phyloP scores from a whole-genome alignment of 2,888 invertebrate genomes.

The Zhuqinia jingwanae region DNA sequence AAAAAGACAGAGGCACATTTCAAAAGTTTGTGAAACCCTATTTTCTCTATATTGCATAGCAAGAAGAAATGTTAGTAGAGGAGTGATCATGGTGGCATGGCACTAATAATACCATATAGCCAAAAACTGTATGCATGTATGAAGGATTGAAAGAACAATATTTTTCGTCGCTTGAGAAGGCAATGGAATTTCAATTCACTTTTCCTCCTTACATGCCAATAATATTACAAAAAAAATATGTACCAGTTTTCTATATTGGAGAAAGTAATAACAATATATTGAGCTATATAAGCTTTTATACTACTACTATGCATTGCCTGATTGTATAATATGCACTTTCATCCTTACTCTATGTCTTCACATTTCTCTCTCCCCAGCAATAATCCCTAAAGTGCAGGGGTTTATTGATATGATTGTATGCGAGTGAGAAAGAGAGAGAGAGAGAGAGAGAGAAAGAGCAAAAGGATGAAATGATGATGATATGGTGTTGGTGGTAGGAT shows the following conservation, averaged over 20 bases:
- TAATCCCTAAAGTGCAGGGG: slow-evolving; percentile 19
- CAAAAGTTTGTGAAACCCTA: neutral
- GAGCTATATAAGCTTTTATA: neutral
- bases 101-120: neutral
- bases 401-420: slow-evolving; percentile 59
- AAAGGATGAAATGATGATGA: slow-evolving; percentile 5
- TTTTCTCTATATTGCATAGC: neutral
- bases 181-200: slow-evolving; percentile 68
- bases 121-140: neutral
- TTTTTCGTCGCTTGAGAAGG: slow-evolving; percentile 21
- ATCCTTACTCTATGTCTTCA: neutral
- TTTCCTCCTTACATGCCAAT: slow-evolving; percentile 26
- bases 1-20: neutral
- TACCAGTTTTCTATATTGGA: neutral
- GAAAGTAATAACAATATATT: too few species aligned
- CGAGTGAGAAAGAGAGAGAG: neutral
- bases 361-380: neutral
- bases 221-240: slow-evolving; percentile 21
- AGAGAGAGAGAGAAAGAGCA: neutral
- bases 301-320: too few species aligned
- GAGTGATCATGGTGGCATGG: slow-evolving; percentile 13
- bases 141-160: slow-evolving; percentile 38
- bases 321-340: slow-evolving; percentile 39
- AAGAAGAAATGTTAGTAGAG: neutral
- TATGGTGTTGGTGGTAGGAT: neutral